Evolutionary conservation across 2,113 vertebrate genomes (phyloP).

Genomic region (Clarias batrachus): DNA sequence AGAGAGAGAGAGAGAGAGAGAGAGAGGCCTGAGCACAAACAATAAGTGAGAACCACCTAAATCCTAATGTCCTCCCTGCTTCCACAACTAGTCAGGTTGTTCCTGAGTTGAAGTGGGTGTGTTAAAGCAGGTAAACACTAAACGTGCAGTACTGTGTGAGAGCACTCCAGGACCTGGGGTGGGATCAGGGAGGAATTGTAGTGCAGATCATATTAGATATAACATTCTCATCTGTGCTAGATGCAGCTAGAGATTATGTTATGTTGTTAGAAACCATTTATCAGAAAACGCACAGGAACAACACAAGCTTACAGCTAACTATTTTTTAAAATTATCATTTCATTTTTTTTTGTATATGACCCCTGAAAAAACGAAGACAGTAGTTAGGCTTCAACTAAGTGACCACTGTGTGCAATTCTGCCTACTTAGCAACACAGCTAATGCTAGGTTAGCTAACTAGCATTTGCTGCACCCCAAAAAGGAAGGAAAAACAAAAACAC

Average conservation of each 20-base stretch:
- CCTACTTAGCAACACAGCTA: conserved; percentile 16
- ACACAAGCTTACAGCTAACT: background rate
- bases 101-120: background rate
- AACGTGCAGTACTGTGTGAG: background rate
- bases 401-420: background rate
- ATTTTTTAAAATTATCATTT: background rate
- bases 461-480: conserved; percentile 16
- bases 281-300: background rate
- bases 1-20: no score
- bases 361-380: background rate
- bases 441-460: background rate
- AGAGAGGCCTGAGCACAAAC: no score
- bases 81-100: background rate
- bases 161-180: no score
- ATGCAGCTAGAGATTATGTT: background rate
- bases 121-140: background rate
- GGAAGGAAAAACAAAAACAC: background rate
- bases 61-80: background rate
- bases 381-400: background rate
- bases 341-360: background rate
- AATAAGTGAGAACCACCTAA: no score
- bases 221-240: background rate
- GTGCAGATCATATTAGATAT: background rate
- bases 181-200: background rate
- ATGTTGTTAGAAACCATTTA: background rate